Evolutionary conservation across 2,113 vertebrate species (phyloP), one percentile per base, ranked within the genome.

Genomic region (Paralichthys olivaceus): DNA sequence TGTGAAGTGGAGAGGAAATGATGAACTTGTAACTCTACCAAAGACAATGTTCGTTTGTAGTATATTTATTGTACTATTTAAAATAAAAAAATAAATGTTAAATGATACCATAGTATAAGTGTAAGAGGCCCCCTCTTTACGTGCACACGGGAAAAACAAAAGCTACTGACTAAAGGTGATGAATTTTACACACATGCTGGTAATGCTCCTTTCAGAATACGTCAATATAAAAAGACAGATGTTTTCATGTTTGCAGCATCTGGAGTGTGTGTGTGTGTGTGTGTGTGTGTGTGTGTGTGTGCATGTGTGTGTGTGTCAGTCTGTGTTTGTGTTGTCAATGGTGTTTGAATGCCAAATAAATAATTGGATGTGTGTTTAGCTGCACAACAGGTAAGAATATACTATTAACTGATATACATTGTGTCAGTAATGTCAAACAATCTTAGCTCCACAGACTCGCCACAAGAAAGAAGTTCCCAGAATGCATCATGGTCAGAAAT

Each of bases 1-100:
- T 94, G 91, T 94, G 87, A 93, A 92, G 84, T 91, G 89, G 87
- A 90, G 90, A 87, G 83, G 87, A 87, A 92, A 87, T 87, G 80
- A 83, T 93, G 89, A 91, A 92, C 83, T 89, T 94, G 93, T 94
- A 94, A 94, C 91, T 92, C 90, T 91, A 86, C 91, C 89, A 91
- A 94, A 92, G 88, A 84, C 91, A 89, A 90, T 94, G 93, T 94
- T 92, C 83, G 60, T 91, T 91, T 95, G 93, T 93, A 94, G 94
- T 92, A 94, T 95, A 95, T 95, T 95, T 94, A 95, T 95, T 95
- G 94, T 95, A 94, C 87, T 95, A 94, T 95, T 95, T 94, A 95
- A 95, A 91, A 92, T 86, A 83, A 88, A 87, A 88, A 72, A 94
- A 94, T 94, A 94, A 94, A 94, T 93, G 91, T 93, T 92, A 94